Evolutionary conservation across 2,797 vertebrate genomes (phyloP).

Genomic region (Diceros bicornis): DNA sequence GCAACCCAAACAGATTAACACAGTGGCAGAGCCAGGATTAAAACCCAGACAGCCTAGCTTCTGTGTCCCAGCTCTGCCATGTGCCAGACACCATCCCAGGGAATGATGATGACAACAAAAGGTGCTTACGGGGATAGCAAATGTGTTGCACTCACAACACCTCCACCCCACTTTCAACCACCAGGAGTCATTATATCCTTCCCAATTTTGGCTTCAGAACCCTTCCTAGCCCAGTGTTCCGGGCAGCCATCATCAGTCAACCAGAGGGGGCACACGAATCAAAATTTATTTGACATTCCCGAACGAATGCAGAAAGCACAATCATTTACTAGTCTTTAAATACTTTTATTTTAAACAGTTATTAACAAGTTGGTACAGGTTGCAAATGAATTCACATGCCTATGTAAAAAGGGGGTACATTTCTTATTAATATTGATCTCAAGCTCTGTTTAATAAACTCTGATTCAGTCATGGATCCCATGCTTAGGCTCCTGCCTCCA

Average conservation of each 20-base stretch:
- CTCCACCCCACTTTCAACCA: background rate
- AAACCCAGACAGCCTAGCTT: background rate
- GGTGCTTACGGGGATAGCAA: background rate
- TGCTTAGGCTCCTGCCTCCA: background rate
- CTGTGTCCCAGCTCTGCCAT: background rate
- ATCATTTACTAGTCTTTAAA: background rate
- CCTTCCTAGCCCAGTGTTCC: background rate
- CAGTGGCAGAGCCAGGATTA: background rate
- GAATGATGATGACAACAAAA: background rate
- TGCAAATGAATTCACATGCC: background rate
- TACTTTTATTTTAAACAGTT: background rate
- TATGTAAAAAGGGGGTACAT: background rate
- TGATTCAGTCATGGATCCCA: background rate
- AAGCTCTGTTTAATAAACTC: background rate
- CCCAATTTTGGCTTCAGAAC: background rate
- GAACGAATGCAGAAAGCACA: background rate
- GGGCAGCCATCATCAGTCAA: background rate
- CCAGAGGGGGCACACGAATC: background rate
- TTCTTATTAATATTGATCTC: background rate
- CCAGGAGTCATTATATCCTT: background rate
- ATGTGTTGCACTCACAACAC: background rate
- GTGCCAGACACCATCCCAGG: background rate
- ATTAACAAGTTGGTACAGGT: background rate
- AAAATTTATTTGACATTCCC: constrained; percentile 10
- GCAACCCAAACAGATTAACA: background rate